Evolutionary conservation across 2,797 vertebrate genomes (phyloP), one percentile per base, ranked within the genome.

Genomic region (Orestias chungarensis): DNA sequence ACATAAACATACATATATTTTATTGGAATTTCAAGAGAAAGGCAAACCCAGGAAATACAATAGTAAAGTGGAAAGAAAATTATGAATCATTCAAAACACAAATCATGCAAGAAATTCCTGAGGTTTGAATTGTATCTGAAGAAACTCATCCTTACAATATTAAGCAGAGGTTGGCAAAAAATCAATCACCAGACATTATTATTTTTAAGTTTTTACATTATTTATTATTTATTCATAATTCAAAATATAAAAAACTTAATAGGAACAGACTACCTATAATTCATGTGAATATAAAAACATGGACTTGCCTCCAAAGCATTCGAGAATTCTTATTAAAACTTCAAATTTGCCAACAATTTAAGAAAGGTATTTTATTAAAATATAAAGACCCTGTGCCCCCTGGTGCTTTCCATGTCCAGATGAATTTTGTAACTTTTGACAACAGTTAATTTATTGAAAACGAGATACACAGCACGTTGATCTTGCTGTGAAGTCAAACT

Each of bases 401-500:
- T 40, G 23, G 40, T 62, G 20, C 35, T 40, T 62, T 62, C 15
- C 42, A 23, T 42, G 4, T 15, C 23, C 8, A 42, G 23, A 12
- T 42, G 12, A 11, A 62, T 25, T 40, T 67, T 59, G 65, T 73
- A 65, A 38, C 31, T 64, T 43, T 12, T 59, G 44, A n/a, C 44
- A 33, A 71, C 46, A 40, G 12, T 25, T 15, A 35, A 33, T 61
- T 50, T 15, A 31, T 54, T 55, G 11, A 20, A 20, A 33, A 59
- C 14, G 4, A 67, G 62, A 75, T 57, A n/a, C 33, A 76, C 10
- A 25, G 2, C 11, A 33, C 10, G 5, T 55, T 15, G 38, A 54
- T 25, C 14, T 14, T 68, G 35, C 7, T 55, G 33, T 55, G 23
- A 64, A 57, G 54, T 1, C 20, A 61, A 78, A 62, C 71, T 70